A percentile compares a stretch with the other conserved stretches of the same genome.
These are phyloP conservation scores for Xiphias gladius DNA, from an alignment of 2,113 vertebrate genomes.

Conservation along the genomic window DNA sequence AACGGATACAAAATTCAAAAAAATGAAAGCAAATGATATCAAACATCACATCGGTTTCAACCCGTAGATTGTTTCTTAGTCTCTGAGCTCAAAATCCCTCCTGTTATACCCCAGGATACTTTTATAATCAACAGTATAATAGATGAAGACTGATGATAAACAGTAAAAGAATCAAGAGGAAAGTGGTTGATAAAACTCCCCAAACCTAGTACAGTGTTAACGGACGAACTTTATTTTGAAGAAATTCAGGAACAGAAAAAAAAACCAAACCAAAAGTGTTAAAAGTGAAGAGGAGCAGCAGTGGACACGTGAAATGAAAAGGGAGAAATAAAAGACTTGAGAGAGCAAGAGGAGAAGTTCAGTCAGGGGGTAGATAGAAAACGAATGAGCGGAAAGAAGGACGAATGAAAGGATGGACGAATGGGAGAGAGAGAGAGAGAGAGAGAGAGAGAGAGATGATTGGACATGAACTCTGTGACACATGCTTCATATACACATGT, in stretches of 20 bases:
- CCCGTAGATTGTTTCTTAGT: too few relatives aligned
- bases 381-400: background rate
- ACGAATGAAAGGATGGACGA: background rate
- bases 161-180: background rate
- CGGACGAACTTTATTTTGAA: too few relatives aligned
- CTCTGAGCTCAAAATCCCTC: too few relatives aligned
- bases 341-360: slow-evolving; percentile 19
- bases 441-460: slow-evolving; percentile 1
- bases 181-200: background rate
- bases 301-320: slow-evolving; percentile 16
- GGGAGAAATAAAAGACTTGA: background rate
- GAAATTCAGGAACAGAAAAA: background rate
- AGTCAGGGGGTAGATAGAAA: background rate
- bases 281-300: background rate
- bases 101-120: too few relatives aligned
- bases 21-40: too few relatives aligned
- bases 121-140: too few relatives aligned
- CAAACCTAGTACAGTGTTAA: background rate
- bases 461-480: slow-evolving; percentile 52
- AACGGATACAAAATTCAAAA: too few relatives aligned
- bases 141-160: background rate
- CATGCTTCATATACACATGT: background rate
- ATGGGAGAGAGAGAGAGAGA: background rate
- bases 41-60: too few relatives aligned
- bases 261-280: background rate